Percentiles rank a stretch among this genome's conserved stretches.
Conservation (phyloP, 1,140 invertebrate genomes). For the Diachasma alloeum region DNA sequence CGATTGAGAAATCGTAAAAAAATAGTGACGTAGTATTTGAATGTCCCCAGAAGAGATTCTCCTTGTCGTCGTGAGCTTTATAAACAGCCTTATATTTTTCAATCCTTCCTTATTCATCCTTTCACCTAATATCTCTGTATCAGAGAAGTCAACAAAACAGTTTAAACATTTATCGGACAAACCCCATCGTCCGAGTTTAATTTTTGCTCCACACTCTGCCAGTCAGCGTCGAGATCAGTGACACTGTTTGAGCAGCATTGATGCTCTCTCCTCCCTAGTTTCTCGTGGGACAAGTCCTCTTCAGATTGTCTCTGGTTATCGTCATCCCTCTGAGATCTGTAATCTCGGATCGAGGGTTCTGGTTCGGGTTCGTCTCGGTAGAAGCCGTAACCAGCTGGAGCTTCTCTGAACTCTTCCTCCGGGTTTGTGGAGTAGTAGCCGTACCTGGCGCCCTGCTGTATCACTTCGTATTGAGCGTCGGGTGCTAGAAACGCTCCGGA, state of each 20-base stretch:
- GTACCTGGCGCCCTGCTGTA: slow-evolving; percentile 59
- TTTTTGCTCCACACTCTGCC: slow-evolving; percentile 51
- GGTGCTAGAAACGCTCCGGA: slow-evolving; percentile 66
- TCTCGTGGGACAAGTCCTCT: slow-evolving; percentile 31
- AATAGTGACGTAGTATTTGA: no score
- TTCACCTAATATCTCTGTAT: background rate
- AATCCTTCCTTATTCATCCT: background rate
- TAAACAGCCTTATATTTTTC: background rate
- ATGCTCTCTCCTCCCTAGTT: slow-evolving; percentile 43
- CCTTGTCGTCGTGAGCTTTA: background rate
- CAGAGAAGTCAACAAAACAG: background rate
- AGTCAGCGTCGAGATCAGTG: slow-evolving; percentile 47
- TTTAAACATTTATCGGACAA: slow-evolving; percentile 57
- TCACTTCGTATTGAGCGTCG: slow-evolving; percentile 72
- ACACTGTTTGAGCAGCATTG: slow-evolving; percentile 50
- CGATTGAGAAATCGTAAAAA: no score
- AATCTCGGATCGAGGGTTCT: slow-evolving; percentile 4
- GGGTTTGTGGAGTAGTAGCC: slow-evolving; percentile 48
- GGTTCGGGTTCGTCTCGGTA: slow-evolving; percentile 33
- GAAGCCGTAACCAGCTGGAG: slow-evolving; percentile 39
- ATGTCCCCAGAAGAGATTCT: background rate
- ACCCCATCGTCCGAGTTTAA: slow-evolving; percentile 50
- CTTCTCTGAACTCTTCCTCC: slow-evolving; percentile 50
- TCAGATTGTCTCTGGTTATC: slow-evolving; percentile 46
- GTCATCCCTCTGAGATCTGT: slow-evolving; percentile 31